Base-by-base conservation (phyloP, 2,113 vertebrate genomes). In the Lophius piscatorius region DNA sequence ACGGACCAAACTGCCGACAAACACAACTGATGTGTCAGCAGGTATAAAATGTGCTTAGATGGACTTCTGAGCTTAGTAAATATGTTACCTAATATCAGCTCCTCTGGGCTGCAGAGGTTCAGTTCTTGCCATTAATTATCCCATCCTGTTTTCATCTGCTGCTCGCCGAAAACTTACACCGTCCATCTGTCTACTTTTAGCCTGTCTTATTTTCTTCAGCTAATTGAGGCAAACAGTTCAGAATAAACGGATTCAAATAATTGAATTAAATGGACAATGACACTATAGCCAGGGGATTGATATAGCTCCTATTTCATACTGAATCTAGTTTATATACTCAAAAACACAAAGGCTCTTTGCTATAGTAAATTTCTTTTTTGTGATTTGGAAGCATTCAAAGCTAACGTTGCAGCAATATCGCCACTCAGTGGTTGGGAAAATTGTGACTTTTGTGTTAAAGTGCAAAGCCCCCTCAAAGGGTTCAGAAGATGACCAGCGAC, bases 1-100 rank as follows among this genome's bases (percentile, higher is more conserved):
- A 26, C 31, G 75, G 78, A 80, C 44, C 67, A 1, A 2, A 40
- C 69, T 21, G 68, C 47, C 45, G 64, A 81, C 78, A 70, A 82
- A 87, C 78, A 84, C 84, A 86, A 78, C 64, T 74, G 70, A 85
- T 60, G 80, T 63, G 82, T 88, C 85, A 88, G 85, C 86, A 86
- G 76, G 80, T 81, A 66, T 52, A 77, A 79, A 88, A 85, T 76
- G 77, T 78, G 80, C 81, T 83, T 80, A 78, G 70, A 81, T 49
- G 47, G 76, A 79, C 74, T 70, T 72, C 65, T 76, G 70, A 74
- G 81, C 73, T 82, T 78, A 83, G 76, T 78, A 84, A 88, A 86
- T 77, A 63, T 5, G 57, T 84, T 83, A 82, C 13, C 58, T 78
- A 62, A 52, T 68, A 74, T 72, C 49, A 21, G 61, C 56, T 79